phyloP scores from a whole-genome alignment of 2,113 vertebrate species.

The Crotophaga sulcirostris region DNA sequence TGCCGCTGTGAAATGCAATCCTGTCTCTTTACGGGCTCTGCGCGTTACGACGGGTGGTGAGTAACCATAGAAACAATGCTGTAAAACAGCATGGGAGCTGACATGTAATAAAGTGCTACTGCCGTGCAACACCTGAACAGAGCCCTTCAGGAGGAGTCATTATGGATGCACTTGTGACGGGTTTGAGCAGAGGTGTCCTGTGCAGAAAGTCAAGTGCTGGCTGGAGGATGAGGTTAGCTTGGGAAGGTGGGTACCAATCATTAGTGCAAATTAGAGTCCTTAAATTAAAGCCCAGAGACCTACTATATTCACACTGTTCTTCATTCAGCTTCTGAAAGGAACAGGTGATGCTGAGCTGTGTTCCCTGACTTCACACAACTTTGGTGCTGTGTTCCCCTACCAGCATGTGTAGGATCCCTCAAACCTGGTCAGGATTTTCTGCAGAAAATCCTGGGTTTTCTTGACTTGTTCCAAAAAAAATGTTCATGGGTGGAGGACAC shows the following conservation, averaged over 20 bases:
- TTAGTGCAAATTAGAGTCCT: background rate
- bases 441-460: background rate
- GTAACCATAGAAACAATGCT: constrained; percentile 66
- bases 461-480: background rate
- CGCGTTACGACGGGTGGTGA: constrained; percentile 45
- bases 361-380: background rate
- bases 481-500: background rate
- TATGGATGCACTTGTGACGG: background rate
- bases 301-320: background rate
- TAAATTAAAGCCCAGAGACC: background rate
- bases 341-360: background rate
- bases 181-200: background rate
- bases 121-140: background rate
- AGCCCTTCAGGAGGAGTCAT: constrained; percentile 13
- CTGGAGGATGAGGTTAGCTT: background rate
- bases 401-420: accelerated
- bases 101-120: constrained; percentile 18
- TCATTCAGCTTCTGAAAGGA: background rate
- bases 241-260: background rate
- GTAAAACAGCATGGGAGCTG: constrained; percentile 55
- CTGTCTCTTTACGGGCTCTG: constrained; percentile 6
- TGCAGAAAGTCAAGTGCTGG: background rate
- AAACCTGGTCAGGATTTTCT: background rate
- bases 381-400: background rate
- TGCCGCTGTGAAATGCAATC: constrained; percentile 18